Evolutionary conservation across 2,888 invertebrate species (phyloP), one percentile per base, ranked within the genome.

Genomic region (Oxyteleia sp.): DNA sequence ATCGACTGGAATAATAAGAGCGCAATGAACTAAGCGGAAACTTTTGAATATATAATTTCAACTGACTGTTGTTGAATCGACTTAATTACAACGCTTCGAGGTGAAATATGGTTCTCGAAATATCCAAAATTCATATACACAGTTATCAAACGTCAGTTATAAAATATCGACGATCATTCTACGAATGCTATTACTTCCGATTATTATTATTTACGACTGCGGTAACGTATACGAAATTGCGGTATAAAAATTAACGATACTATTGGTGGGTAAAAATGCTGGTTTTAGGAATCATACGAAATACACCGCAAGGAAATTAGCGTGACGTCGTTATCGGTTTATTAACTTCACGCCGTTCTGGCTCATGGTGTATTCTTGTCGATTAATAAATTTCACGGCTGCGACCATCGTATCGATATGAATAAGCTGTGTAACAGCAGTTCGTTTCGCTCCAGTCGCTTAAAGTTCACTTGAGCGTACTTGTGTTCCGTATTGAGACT

Each of bases 301-400:
- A 38, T n/a, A 38, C 2, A 11, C 32, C 32, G n/a, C 11, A 38
- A 38, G 38, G 38, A 38, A 38, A 38, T 71, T 79, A 43, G 71
- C 81, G 83, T 83, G 81, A 81, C 81, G 72, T 83, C 72, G 72
- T 85, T 85, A 80, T 84, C 80, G 84, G 84, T 71, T 88, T 87
- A 88, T 89, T 89, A 87, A 88, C 88, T 89, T 88, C 87, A 86
- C 87, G 86, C 87, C 84, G 85, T 86, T 87, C 85, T 81, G 85
- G 66, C 84, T 86, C 41, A 69, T 78, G 79, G 72, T 72, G 76
- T 68, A 80, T 80, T 76, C 81, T 76, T 69, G 75, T 68, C 79
- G 81, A 83, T 84, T 84, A 86, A 84, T 84, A 83, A 86, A 84
- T 86, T 86, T 86, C 84, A 86, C 84, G 84, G 86, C 81, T 79